Evolutionary conservation across 2,113 vertebrate species (phyloP).

Genomic region (Halichoeres trimaculatus): DNA sequence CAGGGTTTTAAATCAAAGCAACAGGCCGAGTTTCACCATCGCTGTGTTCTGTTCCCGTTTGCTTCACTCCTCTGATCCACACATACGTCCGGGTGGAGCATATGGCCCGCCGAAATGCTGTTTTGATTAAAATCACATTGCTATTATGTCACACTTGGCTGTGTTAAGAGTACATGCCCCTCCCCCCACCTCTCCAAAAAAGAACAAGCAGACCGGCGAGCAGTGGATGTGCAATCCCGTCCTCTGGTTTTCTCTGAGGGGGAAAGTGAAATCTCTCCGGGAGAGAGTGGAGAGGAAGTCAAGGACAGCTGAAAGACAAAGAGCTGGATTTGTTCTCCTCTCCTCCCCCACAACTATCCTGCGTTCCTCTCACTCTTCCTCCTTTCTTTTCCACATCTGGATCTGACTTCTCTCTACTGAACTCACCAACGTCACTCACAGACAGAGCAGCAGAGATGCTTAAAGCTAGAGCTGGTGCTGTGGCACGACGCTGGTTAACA

Average conservation of each 20-base stretch:
- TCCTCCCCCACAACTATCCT: slow-evolving; percentile 65
- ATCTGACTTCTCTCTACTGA: slow-evolving; percentile 46
- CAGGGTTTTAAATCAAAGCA: not conserved
- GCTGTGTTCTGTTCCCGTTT: slow-evolving; percentile 8
- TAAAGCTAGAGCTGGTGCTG: slow-evolving; percentile 29
- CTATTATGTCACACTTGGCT: slow-evolving; percentile 83
- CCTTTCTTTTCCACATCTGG: slow-evolving; percentile 64
- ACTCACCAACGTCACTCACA: slow-evolving; percentile 29
- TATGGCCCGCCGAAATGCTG: slow-evolving; percentile 70
- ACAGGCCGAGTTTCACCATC: not conserved
- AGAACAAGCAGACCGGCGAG: slow-evolving; percentile 46
- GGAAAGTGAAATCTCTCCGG: slow-evolving; percentile 57
- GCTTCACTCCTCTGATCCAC: slow-evolving; percentile 46
- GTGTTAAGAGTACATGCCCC: slow-evolving; percentile 43
- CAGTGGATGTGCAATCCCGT: slow-evolving; percentile 43
- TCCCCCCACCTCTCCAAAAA: slow-evolving; percentile 61
- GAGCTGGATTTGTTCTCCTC: slow-evolving; percentile 60
- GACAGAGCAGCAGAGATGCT: slow-evolving; percentile 23
- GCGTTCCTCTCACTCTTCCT: slow-evolving; percentile 33
- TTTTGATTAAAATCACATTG: slow-evolving; percentile 84
- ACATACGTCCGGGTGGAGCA: slow-evolving; percentile 58
- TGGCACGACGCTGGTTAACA: slow-evolving; percentile 21
- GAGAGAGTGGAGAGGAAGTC: slow-evolving; percentile 56
- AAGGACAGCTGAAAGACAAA: slow-evolving; percentile 73
- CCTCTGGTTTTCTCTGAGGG: slow-evolving; percentile 52